A percentile compares a stretch with the other conserved stretches of the same genome.
phyloP scores from a whole-genome alignment of 2,797 vertebrate species.

The Xyrichtys novacula region DNA sequence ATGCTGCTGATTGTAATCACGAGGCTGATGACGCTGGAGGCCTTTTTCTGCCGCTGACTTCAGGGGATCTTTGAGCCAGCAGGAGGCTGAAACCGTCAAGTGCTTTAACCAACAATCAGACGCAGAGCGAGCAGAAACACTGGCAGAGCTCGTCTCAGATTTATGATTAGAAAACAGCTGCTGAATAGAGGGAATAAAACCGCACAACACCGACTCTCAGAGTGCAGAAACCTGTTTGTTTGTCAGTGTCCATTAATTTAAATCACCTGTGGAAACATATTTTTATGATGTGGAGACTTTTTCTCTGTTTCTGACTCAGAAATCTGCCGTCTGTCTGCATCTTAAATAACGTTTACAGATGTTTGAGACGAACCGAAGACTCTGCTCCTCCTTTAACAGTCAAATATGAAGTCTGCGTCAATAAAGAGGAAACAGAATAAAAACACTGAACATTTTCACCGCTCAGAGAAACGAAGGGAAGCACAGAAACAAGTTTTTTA shows the following conservation, averaged over 20 bases:
- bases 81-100: constrained; percentile 67
- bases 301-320: constrained; percentile 11
- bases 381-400: background rate
- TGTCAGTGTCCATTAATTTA: constrained; percentile 62
- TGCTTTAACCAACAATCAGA: constrained; percentile 77
- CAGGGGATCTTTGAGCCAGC: constrained; percentile 75
- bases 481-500: background rate
- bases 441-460: background rate
- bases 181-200: constrained; percentile 69
- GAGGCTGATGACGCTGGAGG: constrained; percentile 74
- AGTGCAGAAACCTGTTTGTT: constrained; percentile 64
- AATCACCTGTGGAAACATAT: constrained; percentile 60
- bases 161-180: constrained; percentile 75
- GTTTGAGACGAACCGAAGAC: constrained; percentile 1
- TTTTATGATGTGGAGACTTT: constrained; percentile 31
- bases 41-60: constrained; percentile 73
- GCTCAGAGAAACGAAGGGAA: background rate
- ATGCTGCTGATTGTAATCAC: constrained; percentile 84
- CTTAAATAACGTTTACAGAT: constrained; percentile 29
- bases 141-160: constrained; percentile 65
- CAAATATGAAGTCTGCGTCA: background rate
- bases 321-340: background rate
- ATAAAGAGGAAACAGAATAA: background rate
- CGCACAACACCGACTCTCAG: constrained; percentile 33
- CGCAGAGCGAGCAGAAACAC: constrained; percentile 68